Conservation (phyloP, 2,113 vertebrate genomes). For the Accipiter virgatus region DNA sequence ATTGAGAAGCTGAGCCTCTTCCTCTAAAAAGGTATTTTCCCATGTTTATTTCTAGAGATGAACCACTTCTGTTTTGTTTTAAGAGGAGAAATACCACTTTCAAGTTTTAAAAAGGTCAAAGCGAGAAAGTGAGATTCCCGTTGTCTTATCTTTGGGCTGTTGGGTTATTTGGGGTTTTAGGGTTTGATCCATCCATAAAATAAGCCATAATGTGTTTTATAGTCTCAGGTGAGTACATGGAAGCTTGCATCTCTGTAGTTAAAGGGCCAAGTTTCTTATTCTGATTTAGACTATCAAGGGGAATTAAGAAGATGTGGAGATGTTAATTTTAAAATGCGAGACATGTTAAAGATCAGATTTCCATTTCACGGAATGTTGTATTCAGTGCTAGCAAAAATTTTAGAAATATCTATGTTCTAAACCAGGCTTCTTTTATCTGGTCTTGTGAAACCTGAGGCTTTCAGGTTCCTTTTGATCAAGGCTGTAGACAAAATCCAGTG, state of each 20-base stretch:
- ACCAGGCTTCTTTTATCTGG: background rate
- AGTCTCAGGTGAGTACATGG: background rate
- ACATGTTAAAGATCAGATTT: background rate
- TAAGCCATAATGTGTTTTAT: background rate
- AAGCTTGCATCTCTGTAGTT: background rate
- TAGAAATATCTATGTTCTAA: background rate
- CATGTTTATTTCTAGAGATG: background rate
- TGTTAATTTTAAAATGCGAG: background rate
- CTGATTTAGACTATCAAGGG: background rate
- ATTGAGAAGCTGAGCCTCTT: background rate
- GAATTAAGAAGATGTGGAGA: background rate
- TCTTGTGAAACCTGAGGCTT: background rate
- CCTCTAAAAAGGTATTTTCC: background rate
- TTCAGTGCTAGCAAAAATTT: background rate
- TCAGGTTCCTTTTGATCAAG: background rate
- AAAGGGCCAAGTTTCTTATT: background rate
- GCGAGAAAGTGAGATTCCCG: background rate
- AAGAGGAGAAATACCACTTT: background rate
- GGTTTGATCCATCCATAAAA: background rate
- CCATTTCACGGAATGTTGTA: background rate
- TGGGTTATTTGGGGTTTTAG: background rate
- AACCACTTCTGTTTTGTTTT: background rate
- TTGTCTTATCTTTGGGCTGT: background rate
- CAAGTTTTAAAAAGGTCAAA: background rate
- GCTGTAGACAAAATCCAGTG: background rate